phyloP scores from a whole-genome alignment of 2,888 invertebrate species.

The Eulithis testata region DNA sequence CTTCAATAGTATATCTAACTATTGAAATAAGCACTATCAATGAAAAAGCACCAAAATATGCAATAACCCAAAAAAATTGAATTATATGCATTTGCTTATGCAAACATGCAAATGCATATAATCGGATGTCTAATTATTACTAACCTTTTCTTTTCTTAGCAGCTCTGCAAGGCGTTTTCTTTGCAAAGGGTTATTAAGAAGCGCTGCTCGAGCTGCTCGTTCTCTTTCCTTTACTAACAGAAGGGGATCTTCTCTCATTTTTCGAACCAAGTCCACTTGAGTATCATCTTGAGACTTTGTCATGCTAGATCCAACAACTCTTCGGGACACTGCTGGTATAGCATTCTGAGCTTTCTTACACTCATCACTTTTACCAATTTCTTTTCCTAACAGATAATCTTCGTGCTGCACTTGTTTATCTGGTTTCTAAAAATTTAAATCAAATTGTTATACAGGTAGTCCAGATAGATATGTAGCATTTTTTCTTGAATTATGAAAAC shows the following conservation, averaged over 20 bases:
- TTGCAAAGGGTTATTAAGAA: slow-evolving; percentile 96
- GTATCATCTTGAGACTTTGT: slow-evolving; percentile 79
- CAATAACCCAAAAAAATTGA: too few species aligned
- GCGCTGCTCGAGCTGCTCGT: slow-evolving; percentile 92
- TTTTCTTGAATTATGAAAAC: background rate
- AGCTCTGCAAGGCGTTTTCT: slow-evolving; percentile 93
- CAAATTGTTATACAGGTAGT: background rate
- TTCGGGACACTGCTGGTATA: slow-evolving; percentile 86
- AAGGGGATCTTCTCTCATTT: slow-evolving; percentile 97
- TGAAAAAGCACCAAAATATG: too few species aligned
- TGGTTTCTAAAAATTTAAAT: slow-evolving; percentile 74
- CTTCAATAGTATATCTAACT: too few species aligned
- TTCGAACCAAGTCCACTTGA: slow-evolving; percentile 94
- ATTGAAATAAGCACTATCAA: too few species aligned
- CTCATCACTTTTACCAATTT: slow-evolving; percentile 92
- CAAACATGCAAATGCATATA: too few species aligned
- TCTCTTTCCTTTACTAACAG: slow-evolving; percentile 95
- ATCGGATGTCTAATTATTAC: background rate
- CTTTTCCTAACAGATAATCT: slow-evolving; percentile 94
- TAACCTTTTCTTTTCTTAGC: slow-evolving; percentile 85
- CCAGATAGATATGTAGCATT: too few species aligned
- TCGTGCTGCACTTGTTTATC: slow-evolving; percentile 89
- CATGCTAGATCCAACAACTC: slow-evolving; percentile 78
- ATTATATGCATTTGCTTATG: too few species aligned
- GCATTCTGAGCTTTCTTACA: slow-evolving; percentile 87